Evolutionary conservation across 1,140 invertebrate species (phyloP).

Genomic region (Orchestia grillus): DNA sequence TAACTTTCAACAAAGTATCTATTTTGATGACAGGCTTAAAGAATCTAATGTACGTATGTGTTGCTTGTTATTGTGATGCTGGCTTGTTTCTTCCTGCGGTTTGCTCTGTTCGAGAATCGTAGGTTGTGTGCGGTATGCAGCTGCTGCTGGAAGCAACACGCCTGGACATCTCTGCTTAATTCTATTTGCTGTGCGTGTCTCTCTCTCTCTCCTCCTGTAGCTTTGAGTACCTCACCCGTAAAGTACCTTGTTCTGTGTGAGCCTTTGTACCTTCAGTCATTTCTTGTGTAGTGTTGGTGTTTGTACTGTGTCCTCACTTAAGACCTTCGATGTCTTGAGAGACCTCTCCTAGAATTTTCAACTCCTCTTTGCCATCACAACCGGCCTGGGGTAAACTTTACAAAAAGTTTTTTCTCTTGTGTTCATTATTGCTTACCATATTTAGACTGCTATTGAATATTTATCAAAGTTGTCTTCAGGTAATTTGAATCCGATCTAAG

Average conservation of each 20-base stretch:
- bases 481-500: background rate
- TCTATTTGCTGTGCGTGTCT: slow-evolving; percentile 24
- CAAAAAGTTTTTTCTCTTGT: background rate
- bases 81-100: background rate
- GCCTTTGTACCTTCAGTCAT: background rate
- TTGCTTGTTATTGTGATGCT: slow-evolving; percentile 32
- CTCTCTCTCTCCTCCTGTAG: background rate
- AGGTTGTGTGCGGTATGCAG: background rate
- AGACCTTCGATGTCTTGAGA: background rate
- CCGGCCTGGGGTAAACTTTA: background rate
- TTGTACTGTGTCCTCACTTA: background rate
- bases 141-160: slow-evolving; percentile 20
- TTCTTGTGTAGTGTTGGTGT: slow-evolving; percentile 29
- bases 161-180: background rate
- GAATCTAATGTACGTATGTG: slow-evolving; percentile 43
- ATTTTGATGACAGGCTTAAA: slow-evolving; percentile 43
- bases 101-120: background rate
- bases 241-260: slow-evolving; percentile 2
- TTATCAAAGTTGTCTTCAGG: background rate
- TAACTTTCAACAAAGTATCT: slow-evolving; percentile 42
- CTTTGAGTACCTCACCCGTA: background rate
- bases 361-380: background rate
- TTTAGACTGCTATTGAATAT: background rate
- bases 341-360: background rate
- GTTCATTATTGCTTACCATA: background rate